A percentile compares a stretch with the other conserved stretches of the same genome.
Evolutionary conservation across 2,888 invertebrate species (phyloP).

Genomic region (Apodemia duryi): DNA sequence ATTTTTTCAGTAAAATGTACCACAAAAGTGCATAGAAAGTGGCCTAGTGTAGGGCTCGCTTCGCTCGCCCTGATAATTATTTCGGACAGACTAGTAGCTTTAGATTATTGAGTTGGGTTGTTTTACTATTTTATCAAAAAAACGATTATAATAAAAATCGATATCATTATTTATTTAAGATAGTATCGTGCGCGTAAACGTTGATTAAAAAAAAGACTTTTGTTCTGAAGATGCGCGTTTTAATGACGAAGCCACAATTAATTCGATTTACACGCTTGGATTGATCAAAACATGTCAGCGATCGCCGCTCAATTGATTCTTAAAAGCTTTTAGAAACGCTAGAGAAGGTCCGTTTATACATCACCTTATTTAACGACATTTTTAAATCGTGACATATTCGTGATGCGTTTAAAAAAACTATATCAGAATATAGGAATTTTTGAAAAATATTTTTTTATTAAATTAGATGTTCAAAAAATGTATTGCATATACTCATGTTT

Average conservation of each 20-base stretch:
- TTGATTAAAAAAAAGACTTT: slow-evolving; percentile 30
- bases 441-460: too few species aligned
- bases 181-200: slow-evolving; percentile 28
- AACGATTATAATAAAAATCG: slow-evolving; percentile 28
- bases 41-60: too few species aligned
- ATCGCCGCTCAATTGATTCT: slow-evolving; percentile 40
- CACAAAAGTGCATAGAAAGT: too few species aligned
- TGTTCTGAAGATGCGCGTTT: slow-evolving; percentile 43
- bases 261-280: slow-evolving; percentile 72
- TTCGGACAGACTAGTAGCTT: too few species aligned
- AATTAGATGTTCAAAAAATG: too few species aligned
- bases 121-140: too few species aligned
- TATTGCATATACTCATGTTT: too few species aligned
- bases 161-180: slow-evolving; percentile 32
- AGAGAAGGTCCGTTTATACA: slow-evolving; percentile 21
- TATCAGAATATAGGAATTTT: too few species aligned
- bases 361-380: slow-evolving; percentile 12
- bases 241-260: slow-evolving; percentile 52
- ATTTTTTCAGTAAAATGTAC: too few species aligned
- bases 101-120: too few species aligned
- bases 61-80: too few species aligned
- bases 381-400: background rate
- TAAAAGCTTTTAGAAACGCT: slow-evolving; percentile 28
- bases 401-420: background rate
- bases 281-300: slow-evolving; percentile 68